phyloP scores from a whole-genome alignment of 2,113 vertebrate species.

The Elachura formosa region DNA sequence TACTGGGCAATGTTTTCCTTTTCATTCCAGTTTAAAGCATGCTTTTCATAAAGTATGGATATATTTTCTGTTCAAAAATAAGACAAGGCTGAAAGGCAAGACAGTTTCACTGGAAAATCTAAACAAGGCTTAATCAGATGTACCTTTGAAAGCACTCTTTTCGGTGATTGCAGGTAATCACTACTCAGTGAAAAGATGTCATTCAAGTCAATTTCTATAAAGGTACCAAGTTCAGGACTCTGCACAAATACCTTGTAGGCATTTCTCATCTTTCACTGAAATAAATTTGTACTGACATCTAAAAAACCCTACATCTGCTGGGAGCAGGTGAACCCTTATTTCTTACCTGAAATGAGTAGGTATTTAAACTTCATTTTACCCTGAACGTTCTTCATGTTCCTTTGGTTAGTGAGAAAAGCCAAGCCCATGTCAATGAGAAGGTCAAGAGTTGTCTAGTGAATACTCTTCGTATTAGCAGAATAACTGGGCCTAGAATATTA shows the following conservation, averaged over 20 bases:
- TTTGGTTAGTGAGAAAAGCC: neutral
- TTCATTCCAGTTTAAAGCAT: neutral
- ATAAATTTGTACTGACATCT: conserved; percentile 22
- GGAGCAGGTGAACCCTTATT: neutral
- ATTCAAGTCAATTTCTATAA: neutral
- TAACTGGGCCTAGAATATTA: neutral
- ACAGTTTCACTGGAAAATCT: neutral
- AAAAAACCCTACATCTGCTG: conserved; percentile 6
- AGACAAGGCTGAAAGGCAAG: neutral
- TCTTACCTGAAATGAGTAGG: neutral
- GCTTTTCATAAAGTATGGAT: neutral
- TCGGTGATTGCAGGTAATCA: neutral
- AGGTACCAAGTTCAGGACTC: neutral
- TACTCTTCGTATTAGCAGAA: neutral
- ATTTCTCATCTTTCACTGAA: neutral
- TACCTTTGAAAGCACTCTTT: neutral
- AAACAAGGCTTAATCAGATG: neutral
- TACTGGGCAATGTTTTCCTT: neutral
- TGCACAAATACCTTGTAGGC: neutral
- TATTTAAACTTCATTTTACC: neutral
- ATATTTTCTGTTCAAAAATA: neutral
- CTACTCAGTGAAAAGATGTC: neutral
- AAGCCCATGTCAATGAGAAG: neutral
- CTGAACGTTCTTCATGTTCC: neutral
- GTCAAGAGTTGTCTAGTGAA: neutral